Percentiles rank a stretch among this genome's conserved stretches.
Evolutionary conservation across 2,113 vertebrate genomes (phyloP).

Genomic region (Sciurus niger): DNA sequence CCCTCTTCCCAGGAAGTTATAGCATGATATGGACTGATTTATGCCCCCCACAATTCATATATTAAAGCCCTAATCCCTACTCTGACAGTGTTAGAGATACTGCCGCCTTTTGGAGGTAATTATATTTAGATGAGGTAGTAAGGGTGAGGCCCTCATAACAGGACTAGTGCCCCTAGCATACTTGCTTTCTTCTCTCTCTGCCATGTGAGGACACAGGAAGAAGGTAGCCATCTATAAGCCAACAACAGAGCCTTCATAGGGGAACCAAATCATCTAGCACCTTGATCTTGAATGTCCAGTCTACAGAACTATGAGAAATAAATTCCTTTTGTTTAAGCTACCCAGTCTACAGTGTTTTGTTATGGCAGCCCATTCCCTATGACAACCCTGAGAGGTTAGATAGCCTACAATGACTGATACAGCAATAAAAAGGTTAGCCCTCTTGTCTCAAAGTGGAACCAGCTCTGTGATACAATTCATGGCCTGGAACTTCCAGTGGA

Average conservation of each 20-base stretch:
- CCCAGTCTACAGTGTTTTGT: not conserved
- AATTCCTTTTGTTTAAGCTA: not conserved
- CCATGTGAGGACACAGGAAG: not conserved
- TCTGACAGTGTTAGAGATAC: not conserved
- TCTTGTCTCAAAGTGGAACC: not conserved
- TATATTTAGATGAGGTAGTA: not conserved
- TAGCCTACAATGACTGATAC: not conserved
- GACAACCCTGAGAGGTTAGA: not conserved
- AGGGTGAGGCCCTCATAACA: not conserved
- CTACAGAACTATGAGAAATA: conserved; percentile 49
- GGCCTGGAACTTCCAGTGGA: too few relatives aligned
- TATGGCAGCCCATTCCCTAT: not conserved
- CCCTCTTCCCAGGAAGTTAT: not conserved
- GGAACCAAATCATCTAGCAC: not conserved
- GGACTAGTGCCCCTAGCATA: not conserved
- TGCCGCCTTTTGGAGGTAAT: not conserved
- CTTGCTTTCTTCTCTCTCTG: not conserved
- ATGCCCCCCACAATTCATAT: not conserved
- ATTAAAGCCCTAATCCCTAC: not conserved
- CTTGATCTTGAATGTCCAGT: conserved; percentile 8
- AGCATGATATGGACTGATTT: not conserved
- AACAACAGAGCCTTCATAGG: conserved; percentile 9
- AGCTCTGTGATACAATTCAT: not conserved
- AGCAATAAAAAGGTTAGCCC: not conserved
- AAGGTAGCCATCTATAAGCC: not conserved